Conservation (phyloP, 2,888 invertebrate genomes). For the Maniola hyperantus region DNA sequence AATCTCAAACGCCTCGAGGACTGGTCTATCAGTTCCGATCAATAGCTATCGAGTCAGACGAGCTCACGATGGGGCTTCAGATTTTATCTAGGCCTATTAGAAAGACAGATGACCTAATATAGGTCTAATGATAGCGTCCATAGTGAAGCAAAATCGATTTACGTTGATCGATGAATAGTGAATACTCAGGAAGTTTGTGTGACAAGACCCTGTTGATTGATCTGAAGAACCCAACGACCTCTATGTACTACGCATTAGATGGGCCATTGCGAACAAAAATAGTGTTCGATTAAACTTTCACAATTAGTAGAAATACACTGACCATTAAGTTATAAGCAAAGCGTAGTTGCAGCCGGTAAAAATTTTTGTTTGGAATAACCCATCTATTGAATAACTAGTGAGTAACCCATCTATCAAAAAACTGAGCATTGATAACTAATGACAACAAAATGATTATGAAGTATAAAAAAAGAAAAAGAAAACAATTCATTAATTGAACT, state of each 20-base stretch:
- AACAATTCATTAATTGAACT: too few relatives aligned
- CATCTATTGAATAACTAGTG: too few relatives aligned
- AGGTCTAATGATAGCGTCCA: slow-evolving; percentile 33
- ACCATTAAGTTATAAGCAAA: too few relatives aligned
- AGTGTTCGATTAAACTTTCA: too few relatives aligned
- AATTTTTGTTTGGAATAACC: too few relatives aligned
- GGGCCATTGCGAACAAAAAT: too few relatives aligned
- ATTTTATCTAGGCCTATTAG: slow-evolving; percentile 41
- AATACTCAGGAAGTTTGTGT: neutral
- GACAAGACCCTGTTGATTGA: neutral
- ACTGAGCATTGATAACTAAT: too few relatives aligned
- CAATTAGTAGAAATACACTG: too few relatives aligned
- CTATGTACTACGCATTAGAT: neutral
- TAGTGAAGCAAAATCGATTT: slow-evolving; percentile 33
- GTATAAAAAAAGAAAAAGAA: too few relatives aligned
- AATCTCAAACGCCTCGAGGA: slow-evolving; percentile 30
- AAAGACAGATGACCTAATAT: slow-evolving; percentile 40
- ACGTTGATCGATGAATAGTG: slow-evolving; percentile 26
- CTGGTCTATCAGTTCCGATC: slow-evolving; percentile 36
- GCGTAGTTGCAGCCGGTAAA: too few relatives aligned
- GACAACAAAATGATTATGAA: too few relatives aligned
- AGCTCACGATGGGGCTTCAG: slow-evolving; percentile 37
- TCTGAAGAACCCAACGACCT: neutral
- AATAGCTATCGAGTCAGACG: slow-evolving; percentile 35
- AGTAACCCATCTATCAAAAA: too few relatives aligned